A percentile compares a stretch with the other conserved stretches of the same genome.
Conservation (phyloP, 2,888 invertebrate genomes). For the Prosopocoilus inquinatus region DNA sequence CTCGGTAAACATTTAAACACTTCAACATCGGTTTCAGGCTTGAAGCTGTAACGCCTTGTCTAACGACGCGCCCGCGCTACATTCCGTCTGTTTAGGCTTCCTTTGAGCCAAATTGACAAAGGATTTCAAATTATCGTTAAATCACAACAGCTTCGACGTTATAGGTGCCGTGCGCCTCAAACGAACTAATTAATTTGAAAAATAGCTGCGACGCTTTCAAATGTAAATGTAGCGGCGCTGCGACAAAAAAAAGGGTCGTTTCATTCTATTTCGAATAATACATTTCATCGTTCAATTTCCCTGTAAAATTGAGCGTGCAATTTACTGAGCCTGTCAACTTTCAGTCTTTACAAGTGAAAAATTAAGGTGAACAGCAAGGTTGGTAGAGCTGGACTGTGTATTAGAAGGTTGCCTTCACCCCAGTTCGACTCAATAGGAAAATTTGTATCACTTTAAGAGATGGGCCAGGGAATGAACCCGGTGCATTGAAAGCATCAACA, state of each 20-base stretch:
- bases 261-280: neutral
- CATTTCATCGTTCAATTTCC: neutral
- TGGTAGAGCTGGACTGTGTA: too few relatives aligned
- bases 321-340: neutral
- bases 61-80: neutral
- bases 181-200: neutral
- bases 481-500: too few relatives aligned
- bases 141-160: neutral
- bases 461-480: too few relatives aligned
- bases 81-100: slow-evolving; percentile 3
- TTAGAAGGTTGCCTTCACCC: too few relatives aligned
- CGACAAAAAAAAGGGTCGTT: neutral
- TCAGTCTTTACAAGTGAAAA: too few relatives aligned
- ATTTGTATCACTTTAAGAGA: too few relatives aligned
- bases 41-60: slow-evolving; percentile 1
- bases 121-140: slow-evolving; percentile 7
- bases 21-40: neutral
- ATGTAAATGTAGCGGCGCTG: neutral
- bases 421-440: too few relatives aligned
- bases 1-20: too few relatives aligned
- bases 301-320: neutral
- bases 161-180: neutral
- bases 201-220: too few relatives aligned
- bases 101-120: slow-evolving; percentile 8
- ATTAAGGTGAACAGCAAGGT: too few relatives aligned